These are phyloP conservation scores for Platysternon megacephalum DNA, from an alignment of 2,113 vertebrate species.

Conservation along the genomic window DNA sequence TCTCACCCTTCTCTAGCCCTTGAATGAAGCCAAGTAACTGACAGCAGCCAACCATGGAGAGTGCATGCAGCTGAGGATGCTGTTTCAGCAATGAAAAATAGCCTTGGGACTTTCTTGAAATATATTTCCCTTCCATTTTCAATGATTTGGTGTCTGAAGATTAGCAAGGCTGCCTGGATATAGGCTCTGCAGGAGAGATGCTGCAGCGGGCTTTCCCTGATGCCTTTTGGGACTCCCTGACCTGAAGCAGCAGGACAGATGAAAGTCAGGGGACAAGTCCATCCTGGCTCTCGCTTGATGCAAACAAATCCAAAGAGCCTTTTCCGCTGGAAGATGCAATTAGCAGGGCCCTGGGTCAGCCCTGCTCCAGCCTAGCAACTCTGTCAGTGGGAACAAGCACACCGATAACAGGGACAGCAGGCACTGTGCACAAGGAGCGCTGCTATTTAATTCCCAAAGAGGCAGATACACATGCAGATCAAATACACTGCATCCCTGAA, in stretches of 20 bases:
- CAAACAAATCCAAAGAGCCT: not conserved
- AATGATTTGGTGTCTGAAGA: not conserved
- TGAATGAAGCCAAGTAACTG: not conserved
- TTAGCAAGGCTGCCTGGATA: not conserved
- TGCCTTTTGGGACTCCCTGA: not conserved
- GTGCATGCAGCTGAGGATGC: not conserved
- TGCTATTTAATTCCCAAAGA: not conserved
- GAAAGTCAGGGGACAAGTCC: rapidly evolving
- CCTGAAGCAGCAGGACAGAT: rapidly evolving
- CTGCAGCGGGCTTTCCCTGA: not conserved
- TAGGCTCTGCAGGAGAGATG: not conserved
- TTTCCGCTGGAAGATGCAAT: not conserved
- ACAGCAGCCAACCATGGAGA: not conserved
- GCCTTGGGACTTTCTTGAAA: not conserved
- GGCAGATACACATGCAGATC: rapidly evolving
- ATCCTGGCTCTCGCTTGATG: not conserved
- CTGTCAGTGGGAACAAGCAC: not conserved
- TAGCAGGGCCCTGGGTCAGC: not conserved
- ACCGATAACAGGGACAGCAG: not conserved
- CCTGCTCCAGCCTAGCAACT: not conserved
- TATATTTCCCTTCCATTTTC: not conserved
- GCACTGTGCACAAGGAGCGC: not conserved
- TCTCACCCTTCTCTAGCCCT: not conserved
- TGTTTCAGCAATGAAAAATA: not conserved
- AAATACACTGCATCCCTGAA: not conserved